Percentiles rank a stretch among this genome's conserved stretches.
phyloP scores from a whole-genome alignment of 2,888 invertebrate genomes.

The Dolomedes plantarius region DNA sequence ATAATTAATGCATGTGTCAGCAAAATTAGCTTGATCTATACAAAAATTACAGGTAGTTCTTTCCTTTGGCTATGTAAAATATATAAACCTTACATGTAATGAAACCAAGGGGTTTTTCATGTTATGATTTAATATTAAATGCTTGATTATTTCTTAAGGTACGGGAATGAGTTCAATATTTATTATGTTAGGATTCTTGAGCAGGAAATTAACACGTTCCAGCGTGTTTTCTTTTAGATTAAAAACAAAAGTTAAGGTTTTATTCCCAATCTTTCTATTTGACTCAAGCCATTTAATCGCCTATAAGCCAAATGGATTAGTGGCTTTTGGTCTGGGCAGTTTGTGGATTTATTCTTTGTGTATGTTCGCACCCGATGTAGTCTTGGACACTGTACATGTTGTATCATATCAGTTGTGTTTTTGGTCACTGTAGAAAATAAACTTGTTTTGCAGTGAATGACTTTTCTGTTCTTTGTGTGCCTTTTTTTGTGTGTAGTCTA shows the following conservation, averaged over 20 bases:
- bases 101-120: constrained; percentile 1
- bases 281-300: constrained; percentile 12
- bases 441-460: constrained; percentile 67
- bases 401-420: constrained; percentile 72
- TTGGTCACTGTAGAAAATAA: constrained; percentile 71
- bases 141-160: background rate
- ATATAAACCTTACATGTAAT: background rate
- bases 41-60: background rate
- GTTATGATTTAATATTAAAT: background rate
- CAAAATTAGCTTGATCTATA: constrained; percentile 10
- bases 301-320: constrained; percentile 32
- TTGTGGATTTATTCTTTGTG: constrained; percentile 69
- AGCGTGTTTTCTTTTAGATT: background rate
- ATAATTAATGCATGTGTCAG: constrained; percentile 1
- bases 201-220: background rate
- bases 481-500: too few species aligned
- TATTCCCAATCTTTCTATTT: background rate
- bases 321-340: constrained; percentile 67
- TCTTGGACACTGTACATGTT: constrained; percentile 72
- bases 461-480: too few species aligned
- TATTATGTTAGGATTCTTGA: background rate
- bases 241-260: background rate
- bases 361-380: constrained; percentile 66
- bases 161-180: background rate
- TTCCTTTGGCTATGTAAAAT: constrained; percentile 2